Evolutionary conservation across 1,140 invertebrate genomes (phyloP).

Genomic region (Pseudomyrmex gracilis): DNA sequence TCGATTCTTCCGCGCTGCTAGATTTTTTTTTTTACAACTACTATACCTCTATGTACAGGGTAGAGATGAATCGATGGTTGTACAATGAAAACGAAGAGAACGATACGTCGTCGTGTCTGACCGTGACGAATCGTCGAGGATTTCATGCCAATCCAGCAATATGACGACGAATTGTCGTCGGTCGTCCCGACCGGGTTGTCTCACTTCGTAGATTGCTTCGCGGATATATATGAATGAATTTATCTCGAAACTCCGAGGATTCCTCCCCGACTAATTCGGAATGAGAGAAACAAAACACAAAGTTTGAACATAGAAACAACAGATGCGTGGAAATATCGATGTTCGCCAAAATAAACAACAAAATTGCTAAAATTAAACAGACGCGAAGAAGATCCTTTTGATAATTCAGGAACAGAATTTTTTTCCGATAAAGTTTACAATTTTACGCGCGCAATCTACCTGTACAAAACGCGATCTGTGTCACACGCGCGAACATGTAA

Average conservation of each 20-base stretch:
- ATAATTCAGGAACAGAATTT: neutral
- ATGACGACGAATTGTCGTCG: constrained; percentile 61
- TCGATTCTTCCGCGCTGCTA: neutral
- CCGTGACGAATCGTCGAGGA: constrained; percentile 58
- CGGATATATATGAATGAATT: constrained; percentile 33
- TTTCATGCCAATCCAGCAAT: constrained; percentile 58
- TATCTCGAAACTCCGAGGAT: constrained; percentile 50
- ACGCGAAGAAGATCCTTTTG: neutral
- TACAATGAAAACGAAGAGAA: constrained; percentile 48
- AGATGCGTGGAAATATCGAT: neutral
- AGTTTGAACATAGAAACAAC: neutral
- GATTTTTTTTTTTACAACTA: constrained; percentile 36
- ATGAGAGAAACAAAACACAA: neutral
- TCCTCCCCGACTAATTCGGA: neutral
- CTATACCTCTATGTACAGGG: neutral
- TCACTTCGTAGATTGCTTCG: constrained; percentile 60
- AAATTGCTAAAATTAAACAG: neutral
- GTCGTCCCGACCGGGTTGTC: constrained; percentile 41
- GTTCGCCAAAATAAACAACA: no score
- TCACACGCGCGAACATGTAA: neutral
- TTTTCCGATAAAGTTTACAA: neutral
- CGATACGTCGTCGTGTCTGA: constrained; percentile 44
- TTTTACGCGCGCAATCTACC: neutral
- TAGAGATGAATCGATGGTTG: constrained; percentile 33
- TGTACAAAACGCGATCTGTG: neutral